These are phyloP conservation scores for Biston betularia DNA, from an alignment of 2,888 invertebrate species.

Conservation along the genomic window DNA sequence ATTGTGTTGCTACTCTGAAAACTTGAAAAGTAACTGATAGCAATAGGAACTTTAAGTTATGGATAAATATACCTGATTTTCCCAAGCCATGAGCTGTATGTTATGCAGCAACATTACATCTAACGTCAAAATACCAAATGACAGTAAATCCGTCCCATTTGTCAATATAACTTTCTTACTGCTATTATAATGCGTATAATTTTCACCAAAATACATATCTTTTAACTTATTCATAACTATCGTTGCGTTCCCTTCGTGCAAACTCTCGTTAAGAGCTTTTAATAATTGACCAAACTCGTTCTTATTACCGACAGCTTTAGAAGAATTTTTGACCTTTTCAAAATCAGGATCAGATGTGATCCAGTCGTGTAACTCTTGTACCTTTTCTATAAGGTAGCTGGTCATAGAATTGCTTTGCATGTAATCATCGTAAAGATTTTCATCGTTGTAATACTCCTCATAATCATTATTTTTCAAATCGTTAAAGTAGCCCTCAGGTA, in stretches of 20 bases:
- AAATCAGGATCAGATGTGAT: conserved; percentile 74
- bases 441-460: conserved; percentile 78
- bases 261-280: conserved; percentile 82
- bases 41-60: no score
- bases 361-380: conserved; percentile 84
- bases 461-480: conserved; percentile 59
- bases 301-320: conserved; percentile 47
- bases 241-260: conserved; percentile 79
- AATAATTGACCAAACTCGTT: conserved; percentile 71
- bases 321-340: conserved; percentile 51
- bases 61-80: conserved; percentile 83
- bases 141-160: conserved; percentile 80
- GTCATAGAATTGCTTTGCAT: conserved; percentile 80
- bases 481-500: conserved; percentile 62
- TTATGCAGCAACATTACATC: conserved; percentile 86
- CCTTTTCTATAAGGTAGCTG: conserved; percentile 80
- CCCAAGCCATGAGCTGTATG: conserved; percentile 86
- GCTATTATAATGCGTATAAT: conserved; percentile 61
- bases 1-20: no score
- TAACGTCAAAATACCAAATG: conserved; percentile 85
- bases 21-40: no score
- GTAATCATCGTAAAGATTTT: conserved; percentile 78
- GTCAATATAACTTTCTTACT: conserved; percentile 69
- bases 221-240: conserved; percentile 81
- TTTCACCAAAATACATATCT: conserved; percentile 81